These are phyloP conservation scores for Cerceris rybyensis DNA, from an alignment of 2,888 invertebrate species.

Conservation along the genomic window DNA sequence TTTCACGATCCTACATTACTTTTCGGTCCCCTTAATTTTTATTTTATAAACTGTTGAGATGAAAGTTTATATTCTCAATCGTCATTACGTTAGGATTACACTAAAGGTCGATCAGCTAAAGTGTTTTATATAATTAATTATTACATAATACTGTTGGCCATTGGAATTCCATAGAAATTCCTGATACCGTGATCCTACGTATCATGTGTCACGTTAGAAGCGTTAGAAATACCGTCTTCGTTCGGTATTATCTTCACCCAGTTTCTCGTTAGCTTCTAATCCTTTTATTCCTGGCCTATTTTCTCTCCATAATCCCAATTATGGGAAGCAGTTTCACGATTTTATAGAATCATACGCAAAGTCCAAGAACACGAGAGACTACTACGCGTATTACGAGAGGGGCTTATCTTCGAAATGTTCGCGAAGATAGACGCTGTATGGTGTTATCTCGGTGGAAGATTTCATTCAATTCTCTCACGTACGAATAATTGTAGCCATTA, in stretches of 20 bases:
- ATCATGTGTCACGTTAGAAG: conserved; percentile 60
- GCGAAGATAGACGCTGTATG: too few relatives aligned
- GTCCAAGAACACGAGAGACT: neutral
- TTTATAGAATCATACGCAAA: conserved; percentile 1
- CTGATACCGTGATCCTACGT: conserved; percentile 23
- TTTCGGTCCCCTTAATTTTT: too few relatives aligned
- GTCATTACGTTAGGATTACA: neutral
- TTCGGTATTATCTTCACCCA: conserved; percentile 47
- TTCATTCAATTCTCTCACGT: too few relatives aligned
- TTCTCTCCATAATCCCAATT: conserved; percentile 45
- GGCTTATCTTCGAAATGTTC: too few relatives aligned
- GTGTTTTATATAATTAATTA: conserved; percentile 30
- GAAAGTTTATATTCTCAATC: too few relatives aligned
- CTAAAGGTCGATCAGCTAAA: too few relatives aligned
- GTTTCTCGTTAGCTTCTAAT: conserved; percentile 30
- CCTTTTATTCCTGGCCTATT: conserved; percentile 52
- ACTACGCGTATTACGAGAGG: too few relatives aligned
- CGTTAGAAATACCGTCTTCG: conserved; percentile 55
- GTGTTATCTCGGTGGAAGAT: too few relatives aligned
- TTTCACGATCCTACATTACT: too few relatives aligned
- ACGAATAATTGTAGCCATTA: too few relatives aligned
- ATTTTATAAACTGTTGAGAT: too few relatives aligned
- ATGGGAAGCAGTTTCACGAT: conserved; percentile 19
- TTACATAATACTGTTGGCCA: conserved; percentile 33
- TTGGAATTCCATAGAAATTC: conserved; percentile 11